phyloP scores from a whole-genome alignment of 2,888 invertebrate species.

The Drosophila greeni region DNA sequence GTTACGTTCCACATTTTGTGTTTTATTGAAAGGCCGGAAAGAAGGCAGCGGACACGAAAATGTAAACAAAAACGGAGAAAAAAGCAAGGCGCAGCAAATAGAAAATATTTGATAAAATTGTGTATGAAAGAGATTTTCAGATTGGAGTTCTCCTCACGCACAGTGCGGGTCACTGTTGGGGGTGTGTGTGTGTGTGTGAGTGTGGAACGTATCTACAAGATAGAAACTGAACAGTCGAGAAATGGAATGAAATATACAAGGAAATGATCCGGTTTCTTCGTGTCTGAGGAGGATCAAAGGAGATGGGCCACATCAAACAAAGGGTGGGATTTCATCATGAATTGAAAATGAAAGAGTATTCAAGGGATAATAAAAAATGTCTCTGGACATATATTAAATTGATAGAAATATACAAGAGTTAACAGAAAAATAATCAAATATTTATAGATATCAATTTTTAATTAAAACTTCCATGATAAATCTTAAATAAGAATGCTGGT shows the following conservation, averaged over 20 bases:
- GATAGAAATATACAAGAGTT: too few relatives aligned
- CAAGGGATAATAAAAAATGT: background rate
- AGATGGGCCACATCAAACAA: constrained; percentile 18
- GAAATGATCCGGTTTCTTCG: constrained; percentile 41
- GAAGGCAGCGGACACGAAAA: constrained; percentile 64
- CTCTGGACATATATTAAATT: too few relatives aligned
- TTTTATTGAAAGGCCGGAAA: constrained; percentile 50
- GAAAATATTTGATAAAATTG: constrained; percentile 69
- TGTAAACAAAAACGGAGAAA: constrained; percentile 66
- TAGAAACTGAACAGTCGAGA: constrained; percentile 41
- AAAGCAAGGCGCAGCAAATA: constrained; percentile 52
- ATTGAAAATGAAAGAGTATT: constrained; percentile 35
- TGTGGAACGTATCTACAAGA: constrained; percentile 41
- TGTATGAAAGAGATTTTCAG: constrained; percentile 56
- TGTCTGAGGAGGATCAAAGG: constrained; percentile 42
- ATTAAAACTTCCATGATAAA: background rate
- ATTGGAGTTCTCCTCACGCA: constrained; percentile 34
- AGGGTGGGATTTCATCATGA: constrained; percentile 55
- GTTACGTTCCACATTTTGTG: constrained; percentile 31
- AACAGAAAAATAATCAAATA: background rate
- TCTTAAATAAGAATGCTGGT: background rate
- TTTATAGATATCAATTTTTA: background rate
- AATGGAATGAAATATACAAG: constrained; percentile 18
- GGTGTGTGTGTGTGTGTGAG: constrained; percentile 9
- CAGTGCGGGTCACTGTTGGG: constrained; percentile 30